These are phyloP conservation scores for Daktulosphaira vitifoliae DNA, from an alignment of 1,140 invertebrate genomes.

Conservation along the genomic window DNA sequence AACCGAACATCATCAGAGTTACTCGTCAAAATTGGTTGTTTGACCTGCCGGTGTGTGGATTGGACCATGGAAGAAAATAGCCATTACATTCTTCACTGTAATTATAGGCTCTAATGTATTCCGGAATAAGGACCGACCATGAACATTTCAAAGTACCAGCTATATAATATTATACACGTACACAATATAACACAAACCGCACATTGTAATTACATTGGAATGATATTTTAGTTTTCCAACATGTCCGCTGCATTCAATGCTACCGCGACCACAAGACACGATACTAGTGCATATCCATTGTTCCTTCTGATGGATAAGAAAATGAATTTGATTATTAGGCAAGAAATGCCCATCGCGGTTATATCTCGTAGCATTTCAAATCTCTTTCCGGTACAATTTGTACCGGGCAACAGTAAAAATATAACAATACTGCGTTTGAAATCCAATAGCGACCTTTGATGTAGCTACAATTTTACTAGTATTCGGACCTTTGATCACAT, in stretches of 20 bases:
- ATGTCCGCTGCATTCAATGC: neutral
- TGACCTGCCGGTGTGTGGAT: neutral
- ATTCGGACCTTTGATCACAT: no score
- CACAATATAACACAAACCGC: slow-evolving; percentile 24
- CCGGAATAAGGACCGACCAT: slow-evolving; percentile 23
- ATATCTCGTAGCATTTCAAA: no score
- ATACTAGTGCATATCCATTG: neutral
- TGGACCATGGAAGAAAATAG: slow-evolving; percentile 20
- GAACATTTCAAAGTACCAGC: slow-evolving; percentile 25
- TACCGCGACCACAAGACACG: no score
- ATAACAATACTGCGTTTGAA: no score
- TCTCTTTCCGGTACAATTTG: no score
- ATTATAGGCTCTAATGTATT: slow-evolving; percentile 28
- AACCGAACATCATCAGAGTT: neutral
- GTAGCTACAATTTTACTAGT: no score
- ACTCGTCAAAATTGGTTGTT: neutral
- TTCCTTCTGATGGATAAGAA: neutral
- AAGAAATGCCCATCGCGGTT: no score
- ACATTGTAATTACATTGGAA: slow-evolving; percentile 29
- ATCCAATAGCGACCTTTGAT: no score
- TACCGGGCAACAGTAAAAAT: no score
- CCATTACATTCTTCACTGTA: slow-evolving; percentile 24
- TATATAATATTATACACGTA: neutral
- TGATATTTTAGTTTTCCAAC: slow-evolving; percentile 33
- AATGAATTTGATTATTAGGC: no score